phyloP scores from a whole-genome alignment of 2,888 invertebrate species.

The Rhagonycha fulva region DNA sequence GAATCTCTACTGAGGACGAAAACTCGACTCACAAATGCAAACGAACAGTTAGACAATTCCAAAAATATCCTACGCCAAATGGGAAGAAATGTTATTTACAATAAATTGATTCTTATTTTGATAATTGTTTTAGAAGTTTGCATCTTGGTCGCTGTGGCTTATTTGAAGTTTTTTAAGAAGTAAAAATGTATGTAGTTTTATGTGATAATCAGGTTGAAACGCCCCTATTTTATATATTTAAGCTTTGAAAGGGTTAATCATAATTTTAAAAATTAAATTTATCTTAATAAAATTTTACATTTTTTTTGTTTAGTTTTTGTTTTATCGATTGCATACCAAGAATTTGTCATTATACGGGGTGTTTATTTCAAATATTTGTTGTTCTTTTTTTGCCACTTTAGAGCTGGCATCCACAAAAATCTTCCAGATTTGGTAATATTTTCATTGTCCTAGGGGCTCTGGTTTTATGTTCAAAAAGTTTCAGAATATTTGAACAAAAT shows the following conservation, averaged over 20 bases:
- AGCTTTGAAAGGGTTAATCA: neutral
- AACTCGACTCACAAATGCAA: slow-evolving; percentile 70
- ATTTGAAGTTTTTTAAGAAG: slow-evolving; percentile 60
- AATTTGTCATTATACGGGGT: no score
- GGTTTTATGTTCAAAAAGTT: no score
- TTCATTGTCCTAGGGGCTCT: no score
- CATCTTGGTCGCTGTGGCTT: slow-evolving; percentile 66
- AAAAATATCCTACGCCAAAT: slow-evolving; percentile 68
- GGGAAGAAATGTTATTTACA: slow-evolving; percentile 71
- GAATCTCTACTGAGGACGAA: slow-evolving; percentile 71
- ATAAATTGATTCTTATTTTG: slow-evolving; percentile 72
- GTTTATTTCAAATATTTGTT: no score
- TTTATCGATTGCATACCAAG: neutral
- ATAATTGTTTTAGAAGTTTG: slow-evolving; percentile 74
- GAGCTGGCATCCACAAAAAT: no score
- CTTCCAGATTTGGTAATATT: no score
- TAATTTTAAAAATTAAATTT: neutral
- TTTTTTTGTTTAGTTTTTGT: neutral
- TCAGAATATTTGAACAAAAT: no score
- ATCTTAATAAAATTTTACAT: neutral
- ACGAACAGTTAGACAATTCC: slow-evolving; percentile 69
- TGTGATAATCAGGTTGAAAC: neutral
- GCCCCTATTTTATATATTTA: neutral
- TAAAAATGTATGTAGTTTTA: neutral
- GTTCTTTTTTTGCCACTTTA: no score